A percentile compares a stretch with the other conserved stretches of the same genome.
Evolutionary conservation across 2,888 invertebrate species (phyloP).

Genomic region (Nymphalis polychloros): DNA sequence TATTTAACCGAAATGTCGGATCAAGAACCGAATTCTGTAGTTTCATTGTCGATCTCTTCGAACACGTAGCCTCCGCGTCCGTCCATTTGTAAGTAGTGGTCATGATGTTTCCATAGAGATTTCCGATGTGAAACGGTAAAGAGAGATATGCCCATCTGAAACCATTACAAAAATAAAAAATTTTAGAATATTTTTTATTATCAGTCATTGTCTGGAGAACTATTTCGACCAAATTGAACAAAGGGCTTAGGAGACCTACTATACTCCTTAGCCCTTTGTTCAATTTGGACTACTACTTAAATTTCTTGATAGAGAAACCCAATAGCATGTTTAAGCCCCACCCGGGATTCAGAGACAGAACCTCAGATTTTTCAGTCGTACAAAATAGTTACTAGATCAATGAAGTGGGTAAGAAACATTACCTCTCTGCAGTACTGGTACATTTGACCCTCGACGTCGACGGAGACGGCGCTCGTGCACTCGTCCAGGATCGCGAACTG

Average conservation of each 20-base stretch:
- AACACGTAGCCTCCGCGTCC: conserved; percentile 95
- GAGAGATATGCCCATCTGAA: conserved; percentile 90
- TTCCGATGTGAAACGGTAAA: conserved; percentile 99
- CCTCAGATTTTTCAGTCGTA: too few species aligned
- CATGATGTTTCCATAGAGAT: conserved; percentile 98
- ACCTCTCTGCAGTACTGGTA: conserved; percentile 95
- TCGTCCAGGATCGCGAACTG: conserved; percentile 99
- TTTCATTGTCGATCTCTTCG: conserved; percentile 91
- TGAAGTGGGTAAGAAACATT: background rate
- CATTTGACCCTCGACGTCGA: conserved; percentile 99
- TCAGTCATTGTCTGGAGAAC: background rate
- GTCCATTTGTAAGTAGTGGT: conserved; percentile 97
- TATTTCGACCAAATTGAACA: too few species aligned
- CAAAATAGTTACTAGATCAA: too few species aligned
- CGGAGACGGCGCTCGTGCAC: conserved; percentile 99
- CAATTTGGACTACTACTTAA: too few species aligned
- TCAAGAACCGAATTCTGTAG: conserved; percentile 97
- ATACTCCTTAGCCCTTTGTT: too few species aligned
- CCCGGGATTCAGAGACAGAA: too few species aligned
- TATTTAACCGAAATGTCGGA: conserved; percentile 24
- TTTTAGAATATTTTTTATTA: background rate
- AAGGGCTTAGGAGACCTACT: too few species aligned
- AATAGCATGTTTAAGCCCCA: too few species aligned
- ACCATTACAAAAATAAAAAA: conserved; percentile 6
- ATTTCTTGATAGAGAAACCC: background rate